These are phyloP conservation scores for Oreocharis arfaki DNA, from an alignment of 2,113 vertebrate species.

Conservation along the genomic window DNA sequence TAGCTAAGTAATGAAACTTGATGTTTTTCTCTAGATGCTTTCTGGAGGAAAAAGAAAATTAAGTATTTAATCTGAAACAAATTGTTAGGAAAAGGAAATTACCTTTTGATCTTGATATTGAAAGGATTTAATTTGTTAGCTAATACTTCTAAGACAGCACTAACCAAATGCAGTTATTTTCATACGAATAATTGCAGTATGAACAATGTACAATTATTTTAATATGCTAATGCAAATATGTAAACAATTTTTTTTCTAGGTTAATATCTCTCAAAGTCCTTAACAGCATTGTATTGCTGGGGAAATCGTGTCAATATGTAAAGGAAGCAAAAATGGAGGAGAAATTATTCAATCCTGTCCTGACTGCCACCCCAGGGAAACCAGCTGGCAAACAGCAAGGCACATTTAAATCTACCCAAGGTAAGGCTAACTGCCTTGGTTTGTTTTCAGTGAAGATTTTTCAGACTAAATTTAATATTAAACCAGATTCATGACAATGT, in stretches of 20 bases:
- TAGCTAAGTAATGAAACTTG: not conserved
- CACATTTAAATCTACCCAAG: slow-evolving; percentile 75
- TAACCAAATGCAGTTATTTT: not conserved
- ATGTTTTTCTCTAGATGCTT: not conserved
- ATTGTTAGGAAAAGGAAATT: not conserved
- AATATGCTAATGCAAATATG: not conserved
- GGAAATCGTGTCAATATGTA: slow-evolving; percentile 93
- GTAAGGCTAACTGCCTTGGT: slow-evolving; percentile 55
- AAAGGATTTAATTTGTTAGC: not conserved
- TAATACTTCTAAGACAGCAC: not conserved
- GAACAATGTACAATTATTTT: not conserved
- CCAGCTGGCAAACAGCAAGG: slow-evolving; percentile 68
- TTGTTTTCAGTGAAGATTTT: not conserved
- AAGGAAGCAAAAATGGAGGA: slow-evolving; percentile 97
- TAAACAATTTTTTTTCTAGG: slow-evolving; percentile 63
- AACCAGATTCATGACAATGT: not conserved
- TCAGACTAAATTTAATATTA: not conserved
- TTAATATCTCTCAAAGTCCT: slow-evolving; percentile 91
- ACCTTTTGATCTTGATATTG: not conserved
- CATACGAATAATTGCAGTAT: not conserved
- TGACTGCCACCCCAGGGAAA: slow-evolving; percentile 66
- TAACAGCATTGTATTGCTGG: slow-evolving; percentile 95
- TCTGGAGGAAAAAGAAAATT: not conserved
- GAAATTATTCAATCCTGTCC: slow-evolving; percentile 81
- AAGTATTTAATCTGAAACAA: not conserved